Evolutionary conservation across 2,888 invertebrate species (phyloP).

Genomic region (Rotaria macrura): DNA sequence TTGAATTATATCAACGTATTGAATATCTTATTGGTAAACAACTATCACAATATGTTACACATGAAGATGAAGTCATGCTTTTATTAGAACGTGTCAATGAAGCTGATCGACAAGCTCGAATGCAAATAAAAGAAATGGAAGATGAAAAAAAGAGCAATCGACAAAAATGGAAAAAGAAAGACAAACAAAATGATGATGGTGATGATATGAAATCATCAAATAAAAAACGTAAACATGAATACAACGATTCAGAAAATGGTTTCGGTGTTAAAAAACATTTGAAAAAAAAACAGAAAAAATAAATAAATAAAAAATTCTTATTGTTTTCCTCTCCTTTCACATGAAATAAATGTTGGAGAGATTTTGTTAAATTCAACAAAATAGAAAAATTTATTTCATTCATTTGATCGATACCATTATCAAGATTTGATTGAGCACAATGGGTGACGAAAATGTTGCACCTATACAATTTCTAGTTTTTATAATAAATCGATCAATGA

Average conservation of each 20-base stretch:
- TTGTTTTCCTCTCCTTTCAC: not conserved
- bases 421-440: too few species aligned
- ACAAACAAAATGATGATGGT: not conserved
- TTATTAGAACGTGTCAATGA: conserved; percentile 31
- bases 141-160: conserved; percentile 24
- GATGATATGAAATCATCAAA: not conserved
- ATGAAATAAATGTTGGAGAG: not conserved
- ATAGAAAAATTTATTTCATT: too few species aligned
- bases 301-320: not conserved
- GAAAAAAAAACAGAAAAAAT: not conserved
- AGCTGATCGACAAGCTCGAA: conserved; percentile 30
- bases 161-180: not conserved
- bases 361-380: not conserved
- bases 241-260: not conserved
- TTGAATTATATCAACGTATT: conserved; percentile 89
- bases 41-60: conserved; percentile 22
- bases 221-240: not conserved
- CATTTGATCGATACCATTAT: too few species aligned
- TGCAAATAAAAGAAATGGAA: conserved; percentile 28
- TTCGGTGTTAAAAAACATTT: conserved; percentile 5
- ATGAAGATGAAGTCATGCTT: conserved; percentile 28
- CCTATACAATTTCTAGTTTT: too few species aligned
- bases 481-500: too few species aligned
- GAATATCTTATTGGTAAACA: conserved; percentile 53
- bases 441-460: too few species aligned